phyloP scores from a whole-genome alignment of 2,888 invertebrate species.

The Pachliopta kotzebuea region DNA sequence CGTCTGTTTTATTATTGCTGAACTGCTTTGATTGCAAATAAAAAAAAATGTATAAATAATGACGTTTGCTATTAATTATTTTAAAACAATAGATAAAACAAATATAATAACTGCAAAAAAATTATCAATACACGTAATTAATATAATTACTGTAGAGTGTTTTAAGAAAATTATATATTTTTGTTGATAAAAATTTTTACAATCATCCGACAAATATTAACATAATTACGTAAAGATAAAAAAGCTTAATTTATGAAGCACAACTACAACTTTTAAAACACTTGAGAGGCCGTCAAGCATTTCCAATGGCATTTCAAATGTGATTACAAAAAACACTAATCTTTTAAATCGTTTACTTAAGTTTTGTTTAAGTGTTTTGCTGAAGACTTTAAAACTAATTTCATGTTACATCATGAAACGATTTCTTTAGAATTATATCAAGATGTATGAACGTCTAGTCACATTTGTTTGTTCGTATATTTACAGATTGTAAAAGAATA shows the following conservation, averaged over 20 bases:
- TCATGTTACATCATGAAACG: background rate
- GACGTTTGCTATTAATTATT: no score
- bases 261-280: no score
- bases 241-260: no score
- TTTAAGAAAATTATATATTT: no score
- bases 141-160: no score
- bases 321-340: background rate
- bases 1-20: conserved; percentile 55
- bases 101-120: background rate
- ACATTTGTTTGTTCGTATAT: background rate
- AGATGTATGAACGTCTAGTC: conserved; percentile 15
- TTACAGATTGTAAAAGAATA: conserved; percentile 1
- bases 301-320: conserved; percentile 9
- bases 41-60: conserved; percentile 6
- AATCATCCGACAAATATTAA: no score
- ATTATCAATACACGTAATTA: no score
- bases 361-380: background rate
- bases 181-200: no score
- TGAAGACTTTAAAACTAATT: background rate
- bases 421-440: background rate
- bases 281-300: conserved; percentile 1
- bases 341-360: conserved; percentile 4
- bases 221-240: no score
- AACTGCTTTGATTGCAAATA: conserved; percentile 49
- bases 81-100: no score